Evolutionary conservation across 2,888 invertebrate species (phyloP), one percentile per base, ranked within the genome.

Genomic region (Adelphocoris suturalis): DNA sequence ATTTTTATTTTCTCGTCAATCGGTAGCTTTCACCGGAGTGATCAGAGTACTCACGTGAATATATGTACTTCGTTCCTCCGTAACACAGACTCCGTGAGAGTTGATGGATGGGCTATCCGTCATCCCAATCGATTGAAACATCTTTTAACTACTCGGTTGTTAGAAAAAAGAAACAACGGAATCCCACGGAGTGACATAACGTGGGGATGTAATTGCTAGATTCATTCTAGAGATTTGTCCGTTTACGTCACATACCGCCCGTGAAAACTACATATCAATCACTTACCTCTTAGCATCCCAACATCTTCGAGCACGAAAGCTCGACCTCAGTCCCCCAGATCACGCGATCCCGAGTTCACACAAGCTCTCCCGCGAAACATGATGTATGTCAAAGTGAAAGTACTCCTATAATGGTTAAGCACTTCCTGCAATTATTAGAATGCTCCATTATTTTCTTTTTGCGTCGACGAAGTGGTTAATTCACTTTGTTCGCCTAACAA

Each of bases 341-440:
- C 68, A 68, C 27, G 23, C 68, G 68, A 23, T 68, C 68, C 19
- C 12, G 2, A 23, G 68, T 68, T 68, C 68, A 23, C 68, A 23
- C 68, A 52, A 13, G 12, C 19, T 19, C 27, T 23, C 23, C 23
- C 9, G 23, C 68, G 68, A 68, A 68, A 68, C 68, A 23, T 68
- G 68, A 68, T 68, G 68, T 68, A 68, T 68, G 68, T 68, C 68
- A 68, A 68, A 68, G 68, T 27, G 68, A 68, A 68, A 68, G 68
- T 68, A 23, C 68, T 13, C 68, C 23, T 68, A 27, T 68, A 68
- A 23, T 68, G n/a, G 68, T 68, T 68, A 23, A 68, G 13, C 23
- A 23, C 68, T 68, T 68, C 68, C 68, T 68, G 68, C 68, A 68
- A 68, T 68, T 68, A 68, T 12, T 23, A 27, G 68, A 19, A 68